phyloP scores from a whole-genome alignment of 1,140 invertebrate genomes.

The Gryon sp. region DNA sequence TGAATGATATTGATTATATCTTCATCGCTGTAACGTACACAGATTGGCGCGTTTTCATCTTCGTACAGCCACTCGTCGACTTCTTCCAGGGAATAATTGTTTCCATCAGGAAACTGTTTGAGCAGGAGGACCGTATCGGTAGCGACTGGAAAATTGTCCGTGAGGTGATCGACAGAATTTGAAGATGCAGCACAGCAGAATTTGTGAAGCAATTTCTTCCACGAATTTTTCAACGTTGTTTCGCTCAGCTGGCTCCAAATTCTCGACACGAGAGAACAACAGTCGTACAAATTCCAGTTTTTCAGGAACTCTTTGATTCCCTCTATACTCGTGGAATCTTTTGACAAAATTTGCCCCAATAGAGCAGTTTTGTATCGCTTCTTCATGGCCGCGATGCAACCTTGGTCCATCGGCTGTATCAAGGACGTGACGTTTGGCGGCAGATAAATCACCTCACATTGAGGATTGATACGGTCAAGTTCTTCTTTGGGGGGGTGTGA shows the following conservation, averaged over 20 bases:
- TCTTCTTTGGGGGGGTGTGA: conserved; percentile 71
- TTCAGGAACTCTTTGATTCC: not conserved
- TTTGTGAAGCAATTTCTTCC: not conserved
- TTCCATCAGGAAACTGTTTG: not conserved
- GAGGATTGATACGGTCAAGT: conserved; percentile 70
- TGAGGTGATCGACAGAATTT: not conserved
- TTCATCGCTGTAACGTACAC: not conserved
- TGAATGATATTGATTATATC: not conserved
- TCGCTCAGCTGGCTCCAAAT: not conserved
- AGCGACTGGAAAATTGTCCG: not conserved
- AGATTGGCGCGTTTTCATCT: not conserved
- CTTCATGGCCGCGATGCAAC: conserved; percentile 24
- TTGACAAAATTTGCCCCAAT: not conserved
- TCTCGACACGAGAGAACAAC: not conserved
- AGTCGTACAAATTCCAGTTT: not conserved
- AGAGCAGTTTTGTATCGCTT: conserved; percentile 17
- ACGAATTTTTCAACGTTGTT: not conserved
- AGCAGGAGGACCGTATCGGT: not conserved
- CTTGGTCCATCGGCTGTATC: conserved; percentile 74
- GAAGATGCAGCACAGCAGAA: not conserved
- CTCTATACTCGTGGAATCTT: not conserved
- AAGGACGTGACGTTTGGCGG: conserved; percentile 73
- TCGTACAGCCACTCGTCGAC: not conserved
- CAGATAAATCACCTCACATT: conserved; percentile 72
- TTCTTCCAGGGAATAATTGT: not conserved